These are phyloP conservation scores for Orthonevra nobilis DNA, from an alignment of 2,888 invertebrate genomes.

Conservation along the genomic window DNA sequence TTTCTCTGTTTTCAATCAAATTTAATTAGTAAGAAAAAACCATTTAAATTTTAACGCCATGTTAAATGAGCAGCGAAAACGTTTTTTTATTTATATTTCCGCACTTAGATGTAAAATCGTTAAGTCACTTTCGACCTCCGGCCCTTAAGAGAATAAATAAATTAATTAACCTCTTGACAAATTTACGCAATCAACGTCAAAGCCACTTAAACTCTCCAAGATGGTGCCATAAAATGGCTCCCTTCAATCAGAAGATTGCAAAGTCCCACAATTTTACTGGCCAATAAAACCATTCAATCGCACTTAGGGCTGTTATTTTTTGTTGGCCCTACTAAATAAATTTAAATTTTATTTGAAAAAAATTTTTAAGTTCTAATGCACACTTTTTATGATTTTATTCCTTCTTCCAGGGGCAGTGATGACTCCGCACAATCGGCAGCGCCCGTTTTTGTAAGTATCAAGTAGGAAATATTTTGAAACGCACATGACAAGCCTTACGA, in stretches of 20 bases:
- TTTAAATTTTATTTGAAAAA: slow-evolving; percentile 20
- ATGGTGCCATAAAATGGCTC: slow-evolving; percentile 18
- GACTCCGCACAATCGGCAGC: slow-evolving; percentile 73
- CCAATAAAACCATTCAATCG: slow-evolving; percentile 24
- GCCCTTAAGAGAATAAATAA: slow-evolving; percentile 8
- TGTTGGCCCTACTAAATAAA: background rate
- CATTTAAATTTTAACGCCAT: slow-evolving; percentile 13
- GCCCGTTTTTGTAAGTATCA: slow-evolving; percentile 75
- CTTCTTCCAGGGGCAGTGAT: slow-evolving; percentile 73
- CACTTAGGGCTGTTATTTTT: slow-evolving; percentile 18
- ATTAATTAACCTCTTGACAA: slow-evolving; percentile 54
- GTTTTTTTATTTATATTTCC: slow-evolving; percentile 6
- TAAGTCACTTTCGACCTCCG: background rate
- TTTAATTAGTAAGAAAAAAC: background rate
- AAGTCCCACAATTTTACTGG: slow-evolving; percentile 17
- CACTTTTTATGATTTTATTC: slow-evolving; percentile 32
- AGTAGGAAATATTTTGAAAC: slow-evolving; percentile 11
- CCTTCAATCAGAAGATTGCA: slow-evolving; percentile 29
- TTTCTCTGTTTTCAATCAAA: slow-evolving; percentile 6
- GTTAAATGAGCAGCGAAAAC: slow-evolving; percentile 8
- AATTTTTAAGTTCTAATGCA: slow-evolving; percentile 37
- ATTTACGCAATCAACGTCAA: slow-evolving; percentile 27
- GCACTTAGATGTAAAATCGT: background rate
- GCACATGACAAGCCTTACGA: slow-evolving; percentile 9
- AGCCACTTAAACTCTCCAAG: slow-evolving; percentile 19